Conservation (phyloP, 2,888 invertebrate species). For the Rhogogaster chlorosoma region DNA sequence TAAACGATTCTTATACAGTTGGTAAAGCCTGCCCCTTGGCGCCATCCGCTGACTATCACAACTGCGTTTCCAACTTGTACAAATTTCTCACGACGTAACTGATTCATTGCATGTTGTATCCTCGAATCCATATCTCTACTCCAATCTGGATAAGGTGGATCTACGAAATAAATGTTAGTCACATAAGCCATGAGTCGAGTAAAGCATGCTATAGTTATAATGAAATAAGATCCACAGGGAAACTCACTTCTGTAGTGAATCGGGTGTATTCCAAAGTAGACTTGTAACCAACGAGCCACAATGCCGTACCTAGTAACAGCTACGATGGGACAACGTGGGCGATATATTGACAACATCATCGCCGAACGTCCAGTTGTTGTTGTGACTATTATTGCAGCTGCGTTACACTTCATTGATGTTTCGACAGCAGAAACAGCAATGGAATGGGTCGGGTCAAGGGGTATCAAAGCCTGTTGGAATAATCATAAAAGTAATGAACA, state of each 20-base stretch:
- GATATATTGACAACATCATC: slow-evolving; percentile 83
- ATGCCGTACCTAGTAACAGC: slow-evolving; percentile 83
- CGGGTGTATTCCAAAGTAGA: slow-evolving; percentile 85
- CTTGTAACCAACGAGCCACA: slow-evolving; percentile 83
- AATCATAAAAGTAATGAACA: slow-evolving; percentile 45
- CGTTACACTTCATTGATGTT: slow-evolving; percentile 85
- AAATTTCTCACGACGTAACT: slow-evolving; percentile 83
- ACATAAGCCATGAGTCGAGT: slow-evolving; percentile 13
- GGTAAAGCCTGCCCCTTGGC: slow-evolving; percentile 84
- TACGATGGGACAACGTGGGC: slow-evolving; percentile 86
- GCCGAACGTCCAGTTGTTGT: slow-evolving; percentile 84
- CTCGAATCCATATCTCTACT: slow-evolving; percentile 82
- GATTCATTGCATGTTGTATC: slow-evolving; percentile 81
- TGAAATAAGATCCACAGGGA: slow-evolving; percentile 7
- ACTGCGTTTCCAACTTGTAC: slow-evolving; percentile 85
- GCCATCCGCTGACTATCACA: slow-evolving; percentile 86
- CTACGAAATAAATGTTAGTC: slow-evolving; percentile 63
- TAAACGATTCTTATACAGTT: slow-evolving; percentile 85
- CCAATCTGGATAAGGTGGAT: slow-evolving; percentile 80
- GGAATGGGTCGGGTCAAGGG: slow-evolving; percentile 85
- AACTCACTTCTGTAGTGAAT: slow-evolving; percentile 82
- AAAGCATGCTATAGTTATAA: not conserved
- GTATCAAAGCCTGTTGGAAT: slow-evolving; percentile 76
- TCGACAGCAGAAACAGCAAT: slow-evolving; percentile 87
- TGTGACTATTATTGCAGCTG: slow-evolving; percentile 85